A percentile compares a stretch with the other conserved stretches of the same genome.
Conservation (phyloP, 2,797 vertebrate genomes). For the Peromyscus melanophrys region DNA sequence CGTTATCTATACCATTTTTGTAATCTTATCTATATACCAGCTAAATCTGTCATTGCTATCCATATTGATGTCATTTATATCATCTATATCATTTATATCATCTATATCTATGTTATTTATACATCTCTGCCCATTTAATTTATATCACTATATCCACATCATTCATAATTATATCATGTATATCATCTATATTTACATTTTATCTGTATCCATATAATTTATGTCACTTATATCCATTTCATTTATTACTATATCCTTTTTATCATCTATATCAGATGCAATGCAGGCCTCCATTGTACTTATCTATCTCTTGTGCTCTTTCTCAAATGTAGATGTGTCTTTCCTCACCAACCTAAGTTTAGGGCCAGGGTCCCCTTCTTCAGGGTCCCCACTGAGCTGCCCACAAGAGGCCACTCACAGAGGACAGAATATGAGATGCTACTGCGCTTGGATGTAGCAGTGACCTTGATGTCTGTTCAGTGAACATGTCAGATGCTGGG, state of each 20-base stretch:
- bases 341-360: neutral
- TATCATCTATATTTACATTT: neutral
- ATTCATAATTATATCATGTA: neutral
- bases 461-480: neutral
- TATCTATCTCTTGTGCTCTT: neutral
- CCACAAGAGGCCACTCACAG: too few species aligned
- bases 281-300: neutral
- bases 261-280: neutral
- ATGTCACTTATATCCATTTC: neutral
- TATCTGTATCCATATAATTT: neutral
- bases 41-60: neutral
- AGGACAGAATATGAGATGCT: neutral
- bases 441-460: neutral
- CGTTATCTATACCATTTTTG: neutral
- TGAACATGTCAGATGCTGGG: neutral
- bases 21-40: neutral
- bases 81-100: neutral
- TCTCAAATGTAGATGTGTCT: neutral
- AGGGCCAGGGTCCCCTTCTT: neutral
- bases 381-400: neutral
- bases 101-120: neutral
- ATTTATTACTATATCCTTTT: neutral
- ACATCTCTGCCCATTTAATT: neutral
- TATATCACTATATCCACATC: neutral
- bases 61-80: neutral